Conservation (phyloP, 2,113 vertebrate species). For the Seriola quinqueradiata region DNA sequence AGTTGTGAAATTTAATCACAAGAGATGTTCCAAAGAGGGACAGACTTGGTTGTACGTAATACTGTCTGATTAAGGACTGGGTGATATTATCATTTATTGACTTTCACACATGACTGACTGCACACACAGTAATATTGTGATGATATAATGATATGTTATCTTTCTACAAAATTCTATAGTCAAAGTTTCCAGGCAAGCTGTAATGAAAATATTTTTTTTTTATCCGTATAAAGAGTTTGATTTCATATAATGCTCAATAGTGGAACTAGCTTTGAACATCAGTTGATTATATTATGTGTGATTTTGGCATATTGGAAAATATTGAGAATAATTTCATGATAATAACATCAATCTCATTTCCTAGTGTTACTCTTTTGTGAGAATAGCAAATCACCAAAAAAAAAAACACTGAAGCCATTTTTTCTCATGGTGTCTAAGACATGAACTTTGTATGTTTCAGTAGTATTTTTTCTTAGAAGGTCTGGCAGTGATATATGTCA, state of each 20-base stretch:
- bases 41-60: background rate
- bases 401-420: background rate
- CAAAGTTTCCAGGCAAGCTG: background rate
- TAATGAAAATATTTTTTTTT: background rate
- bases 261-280: background rate
- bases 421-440: background rate
- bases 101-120: background rate
- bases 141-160: background rate
- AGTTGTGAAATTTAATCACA: background rate
- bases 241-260: background rate
- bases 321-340: background rate
- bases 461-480: background rate
- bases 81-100: background rate
- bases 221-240: background rate
- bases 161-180: background rate
- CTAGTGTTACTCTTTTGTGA: background rate
- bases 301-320: background rate
- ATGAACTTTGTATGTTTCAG: background rate
- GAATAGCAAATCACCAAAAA: background rate
- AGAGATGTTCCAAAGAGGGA: background rate
- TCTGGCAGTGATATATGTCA: background rate
- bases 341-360: background rate
- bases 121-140: background rate
- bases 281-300: conserved; percentile 5
- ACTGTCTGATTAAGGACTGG: background rate